phyloP scores from a whole-genome alignment of 2,113 vertebrate genomes.

The Cryptotis parvus region DNA sequence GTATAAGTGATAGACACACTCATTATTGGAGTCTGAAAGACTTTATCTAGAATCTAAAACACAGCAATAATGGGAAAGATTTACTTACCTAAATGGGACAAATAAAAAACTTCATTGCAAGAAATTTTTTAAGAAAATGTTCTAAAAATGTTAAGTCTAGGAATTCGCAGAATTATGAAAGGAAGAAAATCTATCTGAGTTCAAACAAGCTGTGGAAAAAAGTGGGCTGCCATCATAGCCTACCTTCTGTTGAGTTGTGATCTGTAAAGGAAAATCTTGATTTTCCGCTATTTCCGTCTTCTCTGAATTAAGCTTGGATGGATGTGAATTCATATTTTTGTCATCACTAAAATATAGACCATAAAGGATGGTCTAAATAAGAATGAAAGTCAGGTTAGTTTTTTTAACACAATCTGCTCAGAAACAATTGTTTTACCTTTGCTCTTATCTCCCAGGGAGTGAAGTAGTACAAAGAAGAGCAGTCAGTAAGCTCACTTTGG shows the following conservation, averaged over 20 bases:
- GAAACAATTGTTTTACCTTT: not conserved
- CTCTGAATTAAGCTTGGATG: not conserved
- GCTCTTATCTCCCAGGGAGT: rapidly evolving
- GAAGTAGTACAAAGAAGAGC: not conserved
- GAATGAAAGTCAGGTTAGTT: not conserved
- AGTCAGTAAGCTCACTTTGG: not conserved
- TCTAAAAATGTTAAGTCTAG: not conserved
- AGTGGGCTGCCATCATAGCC: not conserved
- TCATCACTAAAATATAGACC: not conserved
- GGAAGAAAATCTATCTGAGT: not conserved
- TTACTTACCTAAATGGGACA: not conserved
- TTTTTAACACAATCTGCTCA: not conserved
- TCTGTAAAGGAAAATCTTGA: not conserved
- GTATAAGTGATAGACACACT: not conserved
- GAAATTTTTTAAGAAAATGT: not conserved
- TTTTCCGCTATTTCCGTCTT: not conserved
- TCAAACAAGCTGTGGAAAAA: not conserved
- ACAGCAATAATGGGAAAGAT: not conserved
- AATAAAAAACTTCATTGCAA: not conserved
- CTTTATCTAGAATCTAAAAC: not conserved
- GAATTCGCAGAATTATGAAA: too few species aligned
- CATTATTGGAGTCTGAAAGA: not conserved
- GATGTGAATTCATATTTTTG: not conserved
- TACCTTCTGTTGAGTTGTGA: not conserved
- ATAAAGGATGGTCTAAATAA: not conserved